Evolutionary conservation across 2,797 vertebrate species (phyloP).

Genomic region (Sebastes kiyomatsui): DNA sequence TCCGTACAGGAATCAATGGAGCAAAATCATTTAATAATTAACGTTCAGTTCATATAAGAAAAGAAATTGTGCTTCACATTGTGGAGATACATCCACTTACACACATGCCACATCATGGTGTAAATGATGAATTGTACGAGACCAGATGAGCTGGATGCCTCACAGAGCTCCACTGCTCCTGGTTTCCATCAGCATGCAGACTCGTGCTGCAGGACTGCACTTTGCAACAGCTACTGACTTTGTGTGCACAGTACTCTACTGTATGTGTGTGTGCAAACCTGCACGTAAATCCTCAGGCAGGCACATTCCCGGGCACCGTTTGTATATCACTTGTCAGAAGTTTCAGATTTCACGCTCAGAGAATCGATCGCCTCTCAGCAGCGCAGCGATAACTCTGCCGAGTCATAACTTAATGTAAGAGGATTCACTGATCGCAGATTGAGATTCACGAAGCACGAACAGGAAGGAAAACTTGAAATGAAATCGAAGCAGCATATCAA

Average conservation of each 20-base stretch:
- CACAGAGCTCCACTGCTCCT: background rate
- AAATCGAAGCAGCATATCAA: slow-evolving; percentile 19
- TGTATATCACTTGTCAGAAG: slow-evolving; percentile 36
- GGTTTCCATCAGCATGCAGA: slow-evolving; percentile 23
- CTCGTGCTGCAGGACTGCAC: background rate
- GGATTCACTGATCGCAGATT: slow-evolving; percentile 6
- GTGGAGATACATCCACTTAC: background rate
- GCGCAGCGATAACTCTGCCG: background rate
- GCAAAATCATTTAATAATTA: background rate
- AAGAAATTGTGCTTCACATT: background rate
- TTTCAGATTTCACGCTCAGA: slow-evolving; percentile 39
- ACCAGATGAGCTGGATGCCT: slow-evolving; percentile 31
- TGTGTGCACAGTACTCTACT: background rate
- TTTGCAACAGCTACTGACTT: background rate
- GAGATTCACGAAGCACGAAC: slow-evolving; percentile 1
- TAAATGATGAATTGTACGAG: slow-evolving; percentile 10
- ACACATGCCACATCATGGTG: background rate
- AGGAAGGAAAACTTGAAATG: slow-evolving; percentile 42
- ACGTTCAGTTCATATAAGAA: background rate
- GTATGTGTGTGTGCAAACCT: slow-evolving; percentile 6
- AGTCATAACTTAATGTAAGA: slow-evolving; percentile 15
- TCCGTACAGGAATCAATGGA: background rate
- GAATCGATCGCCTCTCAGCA: slow-evolving; percentile 22
- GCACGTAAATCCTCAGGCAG: slow-evolving; percentile 22
- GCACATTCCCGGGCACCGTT: slow-evolving; percentile 18